Evolutionary conservation across 2,113 vertebrate genomes (phyloP), one percentile per base, ranked within the genome.

Genomic region (Okapia johnstoni): DNA sequence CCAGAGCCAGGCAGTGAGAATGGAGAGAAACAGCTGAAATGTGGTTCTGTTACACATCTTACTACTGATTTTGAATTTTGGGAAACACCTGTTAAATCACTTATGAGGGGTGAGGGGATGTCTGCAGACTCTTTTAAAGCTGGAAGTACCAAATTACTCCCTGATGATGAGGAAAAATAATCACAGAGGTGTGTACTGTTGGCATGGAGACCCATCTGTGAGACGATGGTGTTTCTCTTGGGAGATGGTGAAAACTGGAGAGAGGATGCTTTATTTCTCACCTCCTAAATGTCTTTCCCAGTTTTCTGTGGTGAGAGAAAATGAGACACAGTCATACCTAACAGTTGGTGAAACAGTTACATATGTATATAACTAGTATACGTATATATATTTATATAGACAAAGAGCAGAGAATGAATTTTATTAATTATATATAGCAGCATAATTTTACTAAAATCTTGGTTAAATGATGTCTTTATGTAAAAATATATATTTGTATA

Each of bases 301-400:
- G 58, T 93, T 98, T 93, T 88, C 90, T 95, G 33, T 73, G 77
- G 84, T 92, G 88, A 98, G 92, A 90, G 52, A 83, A 76, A 96
- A 58, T 61, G 77, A 93, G 36, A 84, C 57, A 93, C 15, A 91
- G 61, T 54, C 28, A 93, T 81, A 77, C 28, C 70, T 77, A 79
- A 85, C 84, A 33, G 66, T 77, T 97, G 88, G 52, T 52, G 15
- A 50, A 92, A 46, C 11, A 95, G 54, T 92, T 43, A 55, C 26
- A 63, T 88, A 77, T 46, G 58, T 76, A 85, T 36, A 14, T 58
- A 60, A 79, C 54, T 60, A 14, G 66, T 28, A 48, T 19, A 73
- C 36, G 30, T 13, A 33, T 25, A 17, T 5, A n/a, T 28, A 36
- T 30, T 23, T 6, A 58, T 2, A 66, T 0, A 36, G 7, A 50